Evolutionary conservation across 2,113 vertebrate genomes (phyloP).

Genomic region (Neolamprologus fasciatus): DNA sequence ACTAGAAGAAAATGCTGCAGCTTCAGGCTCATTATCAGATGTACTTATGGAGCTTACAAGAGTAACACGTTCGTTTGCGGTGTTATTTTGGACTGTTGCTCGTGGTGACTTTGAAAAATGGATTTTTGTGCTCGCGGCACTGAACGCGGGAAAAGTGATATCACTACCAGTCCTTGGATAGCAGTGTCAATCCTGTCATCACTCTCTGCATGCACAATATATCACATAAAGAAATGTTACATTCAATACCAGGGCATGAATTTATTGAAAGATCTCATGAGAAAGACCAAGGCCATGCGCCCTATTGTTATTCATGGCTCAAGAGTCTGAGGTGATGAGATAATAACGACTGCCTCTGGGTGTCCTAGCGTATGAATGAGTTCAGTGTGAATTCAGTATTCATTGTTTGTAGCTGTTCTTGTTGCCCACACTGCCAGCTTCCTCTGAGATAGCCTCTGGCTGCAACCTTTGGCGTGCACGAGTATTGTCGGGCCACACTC

Average conservation of each 20-base stretch:
- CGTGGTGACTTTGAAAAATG: neutral
- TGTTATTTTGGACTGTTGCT: neutral
- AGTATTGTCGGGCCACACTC: neutral
- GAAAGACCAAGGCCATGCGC: neutral
- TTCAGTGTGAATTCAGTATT: conserved; percentile 19
- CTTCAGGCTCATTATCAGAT: neutral
- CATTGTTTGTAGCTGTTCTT: neutral
- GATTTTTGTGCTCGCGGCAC: neutral
- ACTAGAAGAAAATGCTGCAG: neutral
- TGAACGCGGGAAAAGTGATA: neutral
- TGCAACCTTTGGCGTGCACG: neutral
- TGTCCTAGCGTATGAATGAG: neutral
- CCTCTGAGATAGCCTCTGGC: conserved; percentile 30
- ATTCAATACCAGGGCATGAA: neutral
- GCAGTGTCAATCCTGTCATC: neutral
- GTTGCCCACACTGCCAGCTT: conserved; percentile 7
- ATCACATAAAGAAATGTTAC: neutral
- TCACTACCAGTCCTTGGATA: neutral
- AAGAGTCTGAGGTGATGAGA: conserved; percentile 6
- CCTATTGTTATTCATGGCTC: conserved; percentile 1
- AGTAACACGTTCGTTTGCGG: neutral
- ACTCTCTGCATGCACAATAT: neutral
- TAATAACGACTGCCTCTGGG: conserved; percentile 14
- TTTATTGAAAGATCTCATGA: neutral
- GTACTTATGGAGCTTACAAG: too few species aligned